These are phyloP conservation scores for Rafetus swinhoei DNA, from an alignment of 2,113 vertebrate species.

Conservation along the genomic window DNA sequence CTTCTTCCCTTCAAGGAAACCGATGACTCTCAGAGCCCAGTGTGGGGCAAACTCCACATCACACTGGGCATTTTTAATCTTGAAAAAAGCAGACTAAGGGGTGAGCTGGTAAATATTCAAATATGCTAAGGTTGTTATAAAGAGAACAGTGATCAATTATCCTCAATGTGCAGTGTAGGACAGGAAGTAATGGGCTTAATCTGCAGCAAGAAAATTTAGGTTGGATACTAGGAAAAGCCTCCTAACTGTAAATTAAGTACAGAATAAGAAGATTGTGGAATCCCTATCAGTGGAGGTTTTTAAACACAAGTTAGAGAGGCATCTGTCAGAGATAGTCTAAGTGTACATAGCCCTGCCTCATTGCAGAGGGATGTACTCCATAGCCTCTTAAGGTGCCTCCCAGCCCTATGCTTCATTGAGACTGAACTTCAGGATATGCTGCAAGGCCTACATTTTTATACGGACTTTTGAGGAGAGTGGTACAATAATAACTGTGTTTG, in stretches of 20 bases:
- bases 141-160: neutral
- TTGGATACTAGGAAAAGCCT: neutral
- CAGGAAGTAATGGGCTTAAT: neutral
- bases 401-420: neutral
- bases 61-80: neutral
- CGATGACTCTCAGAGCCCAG: too few relatives aligned
- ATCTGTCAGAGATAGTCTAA: neutral
- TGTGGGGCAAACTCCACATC: too few relatives aligned
- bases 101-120: neutral
- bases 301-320: neutral
- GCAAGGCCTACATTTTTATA: neutral
- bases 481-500: neutral
- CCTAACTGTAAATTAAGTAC: neutral
- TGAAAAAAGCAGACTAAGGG: neutral
- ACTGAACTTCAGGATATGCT: neutral
- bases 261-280: neutral
- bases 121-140: neutral
- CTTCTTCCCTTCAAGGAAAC: too few relatives aligned
- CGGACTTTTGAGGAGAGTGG: neutral
- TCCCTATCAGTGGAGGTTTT: neutral
- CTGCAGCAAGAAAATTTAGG: neutral
- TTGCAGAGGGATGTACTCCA: neutral
- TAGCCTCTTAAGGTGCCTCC: neutral
- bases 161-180: neutral
- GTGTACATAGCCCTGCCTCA: neutral